Conservation (phyloP, 2,113 vertebrate species). For the human (Homo sapiens) region GRCh38 chrX:42945001-42945500, state of each 20-base stretch:
- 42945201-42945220: not conserved
- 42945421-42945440: conserved; percentile 29
- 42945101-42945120: not conserved
- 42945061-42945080: not conserved
- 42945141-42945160: not conserved
- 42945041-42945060: not conserved
- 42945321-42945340: not conserved
- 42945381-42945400: conserved; percentile 21
- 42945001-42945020: not conserved
- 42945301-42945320: not conserved
- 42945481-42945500: not conserved
- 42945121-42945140: not conserved
- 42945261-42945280: conserved; percentile 19
- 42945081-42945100: conserved; percentile 22
- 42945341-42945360: conserved; percentile 35
- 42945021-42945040: not conserved
- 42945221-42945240: conserved; percentile 3
- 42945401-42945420: not conserved
- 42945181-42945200: conserved; percentile 33
- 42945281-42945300: conserved; percentile 17
- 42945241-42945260: not conserved
- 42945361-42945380: conserved; percentile 8
- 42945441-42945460: not conserved
- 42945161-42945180: conserved; percentile 16
- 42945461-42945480: conserved; percentile 30